Evolutionary conservation across 2,888 invertebrate species (phyloP).

Genomic region (Rhyacophila evoluta): DNA sequence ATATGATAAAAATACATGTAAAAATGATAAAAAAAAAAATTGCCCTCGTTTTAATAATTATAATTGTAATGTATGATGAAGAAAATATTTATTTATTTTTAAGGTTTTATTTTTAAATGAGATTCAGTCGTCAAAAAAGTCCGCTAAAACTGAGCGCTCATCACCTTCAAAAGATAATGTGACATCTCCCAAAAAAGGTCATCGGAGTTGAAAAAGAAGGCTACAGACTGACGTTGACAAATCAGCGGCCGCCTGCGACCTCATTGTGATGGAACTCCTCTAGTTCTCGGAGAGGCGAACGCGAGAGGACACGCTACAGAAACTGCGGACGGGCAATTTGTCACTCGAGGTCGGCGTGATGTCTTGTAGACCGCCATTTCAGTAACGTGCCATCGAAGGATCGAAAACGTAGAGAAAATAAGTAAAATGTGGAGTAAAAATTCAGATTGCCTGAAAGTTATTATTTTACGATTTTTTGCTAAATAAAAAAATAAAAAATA

Average conservation of each 20-base stretch:
- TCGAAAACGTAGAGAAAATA: no score
- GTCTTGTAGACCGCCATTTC: neutral
- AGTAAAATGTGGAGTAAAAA: no score
- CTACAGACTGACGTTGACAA: neutral
- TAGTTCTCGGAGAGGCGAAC: neutral
- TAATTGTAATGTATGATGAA: no score
- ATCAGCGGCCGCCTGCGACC: slow-evolving; percentile 19
- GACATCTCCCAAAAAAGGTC: slow-evolving; percentile 19
- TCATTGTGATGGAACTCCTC: neutral
- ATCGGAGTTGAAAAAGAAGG: neutral
- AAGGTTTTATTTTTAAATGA: no score
- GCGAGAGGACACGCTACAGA: neutral
- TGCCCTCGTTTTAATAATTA: no score
- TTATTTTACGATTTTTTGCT: no score
- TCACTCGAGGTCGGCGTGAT: slow-evolving; percentile 10
- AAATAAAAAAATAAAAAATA: no score
- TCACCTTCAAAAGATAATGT: slow-evolving; percentile 1
- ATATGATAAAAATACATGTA: no score
- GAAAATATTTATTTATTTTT: no score
- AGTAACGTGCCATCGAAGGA: neutral
- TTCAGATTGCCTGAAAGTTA: no score
- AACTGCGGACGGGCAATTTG: slow-evolving; percentile 22
- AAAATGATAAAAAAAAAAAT: no score
- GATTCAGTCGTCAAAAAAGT: neutral
- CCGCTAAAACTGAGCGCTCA: neutral